These are phyloP conservation scores for Ivindomyrus marchei DNA, from an alignment of 2,113 vertebrate species.

Conservation along the genomic window DNA sequence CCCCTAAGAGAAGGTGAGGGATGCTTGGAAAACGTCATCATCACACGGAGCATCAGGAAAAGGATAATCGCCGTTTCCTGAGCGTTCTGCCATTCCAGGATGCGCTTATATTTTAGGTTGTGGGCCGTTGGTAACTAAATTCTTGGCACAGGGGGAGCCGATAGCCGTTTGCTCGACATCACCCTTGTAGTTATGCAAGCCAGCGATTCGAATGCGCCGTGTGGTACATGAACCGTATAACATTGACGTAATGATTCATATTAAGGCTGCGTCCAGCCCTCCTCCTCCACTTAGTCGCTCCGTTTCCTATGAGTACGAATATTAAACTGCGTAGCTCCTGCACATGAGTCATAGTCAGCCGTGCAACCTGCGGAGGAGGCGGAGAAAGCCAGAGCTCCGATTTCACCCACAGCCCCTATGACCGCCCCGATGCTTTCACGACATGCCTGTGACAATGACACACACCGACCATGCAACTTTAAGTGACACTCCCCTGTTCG, in stretches of 20 bases:
- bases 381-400: not conserved
- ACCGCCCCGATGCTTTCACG: not conserved
- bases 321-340: conserved; percentile 20
- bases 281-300: conserved; percentile 1
- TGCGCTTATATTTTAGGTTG: not conserved
- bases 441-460: not conserved
- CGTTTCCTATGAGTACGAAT: conserved; percentile 1
- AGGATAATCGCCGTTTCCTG: not conserved
- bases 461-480: not conserved
- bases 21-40: not conserved
- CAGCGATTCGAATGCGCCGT: not conserved
- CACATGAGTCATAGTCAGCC: conserved; percentile 7
- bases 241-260: conserved; percentile 13
- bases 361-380: conserved; percentile 3
- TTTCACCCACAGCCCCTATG: not conserved
- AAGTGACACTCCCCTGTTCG: not conserved
- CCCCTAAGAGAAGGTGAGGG: not conserved
- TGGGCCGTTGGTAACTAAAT: not conserved
- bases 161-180: not conserved
- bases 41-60: not conserved
- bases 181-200: not conserved
- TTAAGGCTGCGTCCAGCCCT: not conserved
- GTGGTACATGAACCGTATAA: not conserved
- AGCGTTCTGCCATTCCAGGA: not conserved
- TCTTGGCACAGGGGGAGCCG: not conserved